phyloP scores from a whole-genome alignment of 1,140 invertebrate genomes.

The Rhyacophila brunnea region DNA sequence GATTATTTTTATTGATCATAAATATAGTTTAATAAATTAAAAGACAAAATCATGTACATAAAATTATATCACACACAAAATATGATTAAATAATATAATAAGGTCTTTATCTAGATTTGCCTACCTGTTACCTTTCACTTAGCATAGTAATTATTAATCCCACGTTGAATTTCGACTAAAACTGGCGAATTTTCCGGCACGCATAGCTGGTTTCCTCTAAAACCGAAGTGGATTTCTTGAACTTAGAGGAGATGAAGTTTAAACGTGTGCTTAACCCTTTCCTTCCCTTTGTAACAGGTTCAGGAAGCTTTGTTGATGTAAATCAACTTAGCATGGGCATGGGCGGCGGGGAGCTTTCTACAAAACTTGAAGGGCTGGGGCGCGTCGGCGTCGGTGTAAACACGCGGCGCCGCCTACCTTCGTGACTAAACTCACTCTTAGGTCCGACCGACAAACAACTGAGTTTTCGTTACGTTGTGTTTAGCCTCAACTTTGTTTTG shows the following conservation, averaged over 20 bases:
- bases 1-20: too few relatives aligned
- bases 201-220: not conserved
- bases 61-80: too few relatives aligned
- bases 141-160: conserved; percentile 17
- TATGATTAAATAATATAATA: too few relatives aligned
- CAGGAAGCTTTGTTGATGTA: conserved; percentile 33
- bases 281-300: conserved; percentile 26
- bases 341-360: not conserved
- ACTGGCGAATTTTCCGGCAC: conserved; percentile 16
- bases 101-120: too few relatives aligned
- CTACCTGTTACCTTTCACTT: conserved; percentile 6
- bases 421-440: conserved; percentile 16
- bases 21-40: too few relatives aligned
- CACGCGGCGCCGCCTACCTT: conserved; percentile 10
- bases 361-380: not conserved
- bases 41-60: too few relatives aligned
- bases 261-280: conserved; percentile 33
- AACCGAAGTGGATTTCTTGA: conserved; percentile 2
- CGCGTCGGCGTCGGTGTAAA: conserved; percentile 1
- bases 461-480: conserved; percentile 14
- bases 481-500: conserved; percentile 4
- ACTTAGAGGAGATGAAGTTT: conserved; percentile 25
- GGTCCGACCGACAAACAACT: conserved; percentile 18
- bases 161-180: conserved; percentile 17
- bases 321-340: conserved; percentile 25